Percentiles rank a stretch among this genome's conserved stretches.
Conservation (phyloP, 2,113 vertebrate genomes). For the Vulpes vulpes region DNA sequence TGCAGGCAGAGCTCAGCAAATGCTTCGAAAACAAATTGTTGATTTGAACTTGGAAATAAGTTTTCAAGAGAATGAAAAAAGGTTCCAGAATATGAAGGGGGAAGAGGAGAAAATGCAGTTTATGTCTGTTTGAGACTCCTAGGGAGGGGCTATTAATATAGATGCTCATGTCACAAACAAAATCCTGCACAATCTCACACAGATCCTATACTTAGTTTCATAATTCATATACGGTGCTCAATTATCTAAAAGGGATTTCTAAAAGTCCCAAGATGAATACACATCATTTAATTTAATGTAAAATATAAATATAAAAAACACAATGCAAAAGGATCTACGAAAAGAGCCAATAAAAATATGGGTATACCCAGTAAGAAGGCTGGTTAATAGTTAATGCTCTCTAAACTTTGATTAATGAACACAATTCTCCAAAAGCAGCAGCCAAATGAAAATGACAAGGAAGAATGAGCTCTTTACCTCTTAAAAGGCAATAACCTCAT, state of each 20-base stretch:
- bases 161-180: neutral
- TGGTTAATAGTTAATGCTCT: neutral
- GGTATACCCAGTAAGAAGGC: neutral
- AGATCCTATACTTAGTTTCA: neutral
- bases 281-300: neutral
- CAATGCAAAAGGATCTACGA: slow-evolving; percentile 31
- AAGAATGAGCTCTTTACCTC: neutral
- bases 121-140: neutral
- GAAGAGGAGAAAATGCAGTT: neutral
- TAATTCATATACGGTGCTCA: neutral
- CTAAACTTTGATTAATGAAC: neutral
- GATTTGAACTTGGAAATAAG: slow-evolving; percentile 23
- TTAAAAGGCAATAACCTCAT: neutral
- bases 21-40: neutral
- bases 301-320: neutral
- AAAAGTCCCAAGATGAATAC: neutral
- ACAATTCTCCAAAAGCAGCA: neutral
- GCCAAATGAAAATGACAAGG: neutral
- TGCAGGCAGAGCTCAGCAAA: neutral
- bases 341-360: slow-evolving; percentile 35
- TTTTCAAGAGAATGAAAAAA: neutral
- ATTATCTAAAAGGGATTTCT: neutral
- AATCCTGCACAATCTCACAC: neutral
- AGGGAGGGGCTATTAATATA: neutral
- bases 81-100: neutral